Evolutionary conservation across 2,888 invertebrate species (phyloP).

Genomic region (Bugulina stolonifera): DNA sequence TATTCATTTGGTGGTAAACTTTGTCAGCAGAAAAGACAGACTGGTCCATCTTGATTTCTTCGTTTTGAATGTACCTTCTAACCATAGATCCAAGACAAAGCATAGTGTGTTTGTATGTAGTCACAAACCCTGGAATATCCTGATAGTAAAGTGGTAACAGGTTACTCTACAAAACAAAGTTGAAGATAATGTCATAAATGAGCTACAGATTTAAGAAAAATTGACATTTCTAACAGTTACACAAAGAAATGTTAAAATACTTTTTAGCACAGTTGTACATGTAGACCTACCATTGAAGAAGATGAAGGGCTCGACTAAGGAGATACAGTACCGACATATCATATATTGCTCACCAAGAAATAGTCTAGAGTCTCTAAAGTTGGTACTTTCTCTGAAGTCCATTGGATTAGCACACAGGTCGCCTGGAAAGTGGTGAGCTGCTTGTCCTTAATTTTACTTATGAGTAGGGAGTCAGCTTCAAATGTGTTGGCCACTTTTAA

Average conservation of each 20-base stretch:
- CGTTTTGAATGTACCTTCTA: constrained; percentile 7
- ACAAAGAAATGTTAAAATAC: no score
- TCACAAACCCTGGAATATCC: background rate
- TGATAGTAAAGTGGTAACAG: background rate
- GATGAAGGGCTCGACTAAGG: no score
- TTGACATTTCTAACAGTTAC: no score
- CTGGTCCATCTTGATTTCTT: background rate
- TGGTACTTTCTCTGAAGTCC: constrained; percentile 12
- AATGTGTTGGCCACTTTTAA: constrained; percentile 3
- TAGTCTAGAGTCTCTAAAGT: background rate
- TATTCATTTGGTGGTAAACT: background rate
- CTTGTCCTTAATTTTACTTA: background rate
- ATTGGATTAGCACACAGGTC: background rate
- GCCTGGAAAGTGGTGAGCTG: background rate
- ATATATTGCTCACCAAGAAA: background rate
- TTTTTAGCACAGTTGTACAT: no score
- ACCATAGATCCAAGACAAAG: constrained; percentile 11
- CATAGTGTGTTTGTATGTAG: background rate
- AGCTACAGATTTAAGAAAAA: no score
- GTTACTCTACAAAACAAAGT: background rate
- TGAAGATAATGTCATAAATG: no score
- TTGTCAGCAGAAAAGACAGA: constrained; percentile 7
- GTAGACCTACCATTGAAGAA: no score
- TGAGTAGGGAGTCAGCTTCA: background rate
- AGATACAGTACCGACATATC: no score